A percentile compares a stretch with the other conserved stretches of the same genome.
Evolutionary conservation across 2,888 invertebrate genomes (phyloP).

Genomic region (Ophonus ardosiacus): DNA sequence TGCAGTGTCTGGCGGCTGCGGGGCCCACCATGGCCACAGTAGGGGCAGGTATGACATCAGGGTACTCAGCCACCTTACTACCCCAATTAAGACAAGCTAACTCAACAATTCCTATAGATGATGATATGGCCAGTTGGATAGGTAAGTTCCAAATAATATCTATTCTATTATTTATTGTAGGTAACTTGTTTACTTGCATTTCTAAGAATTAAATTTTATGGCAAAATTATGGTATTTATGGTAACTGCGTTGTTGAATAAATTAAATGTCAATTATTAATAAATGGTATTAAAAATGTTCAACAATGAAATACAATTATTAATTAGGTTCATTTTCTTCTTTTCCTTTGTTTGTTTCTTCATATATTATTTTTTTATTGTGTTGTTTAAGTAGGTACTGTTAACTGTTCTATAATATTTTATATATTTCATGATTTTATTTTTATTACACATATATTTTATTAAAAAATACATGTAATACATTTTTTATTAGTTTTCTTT

Average conservation of each 20-base stretch:
- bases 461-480: not conserved
- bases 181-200: not conserved
- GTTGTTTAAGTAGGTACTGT: no score
- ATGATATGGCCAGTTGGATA: slow-evolving; percentile 80
- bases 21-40: slow-evolving; percentile 79
- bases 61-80: slow-evolving; percentile 81
- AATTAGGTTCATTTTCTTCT: no score
- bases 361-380: no score
- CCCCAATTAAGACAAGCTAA: slow-evolving; percentile 78
- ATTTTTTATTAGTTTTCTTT: not conserved
- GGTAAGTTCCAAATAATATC: slow-evolving; percentile 73
- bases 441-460: no score
- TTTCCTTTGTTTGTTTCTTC: no score
- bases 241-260: slow-evolving; percentile 1
- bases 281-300: no score
- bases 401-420: no score
- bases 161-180: not conserved
- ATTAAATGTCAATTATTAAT: not conserved
- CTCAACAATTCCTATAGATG: slow-evolving; percentile 75
- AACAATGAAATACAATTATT: no score
- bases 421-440: no score
- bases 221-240: not conserved
- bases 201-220: not conserved
- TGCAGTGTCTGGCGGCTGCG: slow-evolving; percentile 78
- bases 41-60: slow-evolving; percentile 80